Conservation (phyloP, 2,113 vertebrate species). For the Ptyas mucosa region DNA sequence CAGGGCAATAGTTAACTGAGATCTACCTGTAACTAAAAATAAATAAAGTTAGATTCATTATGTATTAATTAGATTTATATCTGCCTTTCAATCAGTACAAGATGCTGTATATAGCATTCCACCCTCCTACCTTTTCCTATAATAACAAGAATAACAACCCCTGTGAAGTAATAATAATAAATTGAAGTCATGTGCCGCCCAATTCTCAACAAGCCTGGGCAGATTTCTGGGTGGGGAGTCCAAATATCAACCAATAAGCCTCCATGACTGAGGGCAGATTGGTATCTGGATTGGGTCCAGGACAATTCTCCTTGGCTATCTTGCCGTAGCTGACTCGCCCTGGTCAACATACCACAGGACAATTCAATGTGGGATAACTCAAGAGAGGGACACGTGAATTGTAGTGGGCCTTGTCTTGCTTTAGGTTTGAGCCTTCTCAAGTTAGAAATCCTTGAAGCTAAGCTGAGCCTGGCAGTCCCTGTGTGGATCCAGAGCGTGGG, state of each 20-base stretch:
- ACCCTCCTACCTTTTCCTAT: neutral
- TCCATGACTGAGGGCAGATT: neutral
- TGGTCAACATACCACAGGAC: neutral
- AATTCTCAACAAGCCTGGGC: neutral
- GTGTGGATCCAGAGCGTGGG: no score
- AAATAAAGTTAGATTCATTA: neutral
- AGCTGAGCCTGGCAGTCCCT: no score
- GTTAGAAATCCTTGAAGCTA: no score
- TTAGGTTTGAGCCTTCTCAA: no score
- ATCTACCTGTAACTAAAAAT: neutral
- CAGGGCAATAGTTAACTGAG: neutral
- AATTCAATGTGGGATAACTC: neutral
- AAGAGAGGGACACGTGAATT: neutral
- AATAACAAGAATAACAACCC: neutral
- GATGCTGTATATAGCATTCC: neutral
- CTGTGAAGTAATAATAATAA: neutral
- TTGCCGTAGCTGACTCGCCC: neutral
- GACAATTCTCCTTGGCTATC: neutral
- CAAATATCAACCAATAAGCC: neutral
- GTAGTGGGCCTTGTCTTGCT: no score
- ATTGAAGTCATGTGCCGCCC: neutral
- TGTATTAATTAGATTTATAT: neutral
- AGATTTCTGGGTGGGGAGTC: neutral
- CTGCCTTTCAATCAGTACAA: neutral
- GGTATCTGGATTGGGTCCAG: neutral